phyloP scores from a whole-genome alignment of 1,140 invertebrate genomes.

The Polypedilum pembai region DNA sequence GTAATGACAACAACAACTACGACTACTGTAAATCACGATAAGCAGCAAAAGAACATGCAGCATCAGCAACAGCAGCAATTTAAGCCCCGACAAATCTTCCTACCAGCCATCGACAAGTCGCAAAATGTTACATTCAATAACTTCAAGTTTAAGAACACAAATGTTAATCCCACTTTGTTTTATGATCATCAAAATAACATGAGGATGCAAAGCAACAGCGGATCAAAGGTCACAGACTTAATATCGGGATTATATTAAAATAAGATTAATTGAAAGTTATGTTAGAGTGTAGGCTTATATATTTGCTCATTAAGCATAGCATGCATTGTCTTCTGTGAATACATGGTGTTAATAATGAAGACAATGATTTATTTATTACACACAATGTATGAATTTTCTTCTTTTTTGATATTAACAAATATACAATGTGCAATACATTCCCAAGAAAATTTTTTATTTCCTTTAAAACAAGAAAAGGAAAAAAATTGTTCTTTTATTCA shows the following conservation, averaged over 20 bases:
- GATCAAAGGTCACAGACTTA: slow-evolving; percentile 59
- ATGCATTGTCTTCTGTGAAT: neutral
- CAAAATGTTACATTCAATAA: slow-evolving; percentile 36
- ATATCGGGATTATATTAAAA: slow-evolving; percentile 60
- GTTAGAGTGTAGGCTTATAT: too few relatives aligned
- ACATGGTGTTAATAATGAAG: too few relatives aligned
- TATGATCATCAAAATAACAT: slow-evolving; percentile 46
- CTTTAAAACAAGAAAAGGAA: too few relatives aligned
- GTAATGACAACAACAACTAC: slow-evolving; percentile 51
- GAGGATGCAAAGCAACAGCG: slow-evolving; percentile 38
- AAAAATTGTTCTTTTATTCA: too few relatives aligned
- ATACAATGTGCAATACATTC: neutral
- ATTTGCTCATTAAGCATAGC: too few relatives aligned
- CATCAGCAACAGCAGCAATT: slow-evolving; percentile 42
- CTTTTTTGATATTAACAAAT: neutral
- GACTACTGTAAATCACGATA: slow-evolving; percentile 45
- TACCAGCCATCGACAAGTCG: slow-evolving; percentile 42
- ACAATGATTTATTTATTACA: neutral
- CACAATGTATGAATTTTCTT: neutral
- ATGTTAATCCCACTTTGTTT: slow-evolving; percentile 52
- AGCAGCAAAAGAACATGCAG: slow-evolving; percentile 44
- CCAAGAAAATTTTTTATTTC: too few relatives aligned
- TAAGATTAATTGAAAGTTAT: neutral
- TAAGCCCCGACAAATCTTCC: slow-evolving; percentile 43
- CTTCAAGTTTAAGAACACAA: slow-evolving; percentile 39